Conservation (phyloP, 2,113 vertebrate species). For the Leptosomus discolor region DNA sequence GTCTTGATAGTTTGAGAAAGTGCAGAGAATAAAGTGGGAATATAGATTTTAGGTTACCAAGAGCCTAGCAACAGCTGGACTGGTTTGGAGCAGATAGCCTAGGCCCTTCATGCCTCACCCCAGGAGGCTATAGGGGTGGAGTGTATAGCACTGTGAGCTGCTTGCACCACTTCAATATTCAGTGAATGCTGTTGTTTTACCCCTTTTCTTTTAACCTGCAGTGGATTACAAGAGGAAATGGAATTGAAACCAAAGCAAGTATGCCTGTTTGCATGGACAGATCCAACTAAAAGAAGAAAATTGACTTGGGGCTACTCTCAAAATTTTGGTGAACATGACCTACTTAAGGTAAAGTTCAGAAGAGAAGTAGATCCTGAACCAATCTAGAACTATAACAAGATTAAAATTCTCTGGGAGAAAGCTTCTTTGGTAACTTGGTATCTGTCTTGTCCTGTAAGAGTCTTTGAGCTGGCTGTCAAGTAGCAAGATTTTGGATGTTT, state of each 20-base stretch:
- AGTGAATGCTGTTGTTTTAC: not conserved
- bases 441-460: not conserved
- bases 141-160: rapidly evolving
- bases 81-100: not conserved
- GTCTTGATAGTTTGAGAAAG: not conserved
- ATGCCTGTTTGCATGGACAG: conserved; percentile 87
- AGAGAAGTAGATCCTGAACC: not conserved
- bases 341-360: conserved; percentile 83
- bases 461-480: not conserved
- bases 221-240: conserved; percentile 70
- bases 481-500: not conserved
- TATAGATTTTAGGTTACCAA: not conserved
- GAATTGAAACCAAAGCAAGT: conserved; percentile 80
- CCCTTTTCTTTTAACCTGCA: conserved; percentile 45
- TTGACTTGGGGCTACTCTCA: conserved; percentile 82
- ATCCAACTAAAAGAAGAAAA: conserved; percentile 82
- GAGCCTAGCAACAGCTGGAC: not conserved
- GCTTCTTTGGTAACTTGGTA: not conserved
- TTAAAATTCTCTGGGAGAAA: not conserved
- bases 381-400: not conserved
- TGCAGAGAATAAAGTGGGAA: not conserved
- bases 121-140: not conserved
- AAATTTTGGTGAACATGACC: conserved; percentile 81
- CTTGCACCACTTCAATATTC: not conserved
- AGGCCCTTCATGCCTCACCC: not conserved